Base-by-base conservation (phyloP, 2,888 invertebrate genomes). In the Hydrotaea cyrtoneurina region DNA sequence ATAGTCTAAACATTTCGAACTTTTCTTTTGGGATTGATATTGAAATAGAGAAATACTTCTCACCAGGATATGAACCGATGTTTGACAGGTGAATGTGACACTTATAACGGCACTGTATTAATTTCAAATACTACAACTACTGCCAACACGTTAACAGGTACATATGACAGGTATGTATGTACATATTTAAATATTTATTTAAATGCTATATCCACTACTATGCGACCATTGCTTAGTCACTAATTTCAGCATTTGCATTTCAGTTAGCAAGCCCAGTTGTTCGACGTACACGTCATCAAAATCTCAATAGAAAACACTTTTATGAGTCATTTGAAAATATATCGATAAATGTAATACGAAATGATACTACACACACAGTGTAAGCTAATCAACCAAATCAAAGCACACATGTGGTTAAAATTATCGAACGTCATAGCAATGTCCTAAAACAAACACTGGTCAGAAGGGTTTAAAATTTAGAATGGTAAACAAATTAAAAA, bases 261-360 rank as follows among this genome's bases (percentile, higher is more conserved):
- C 74, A 83, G 80, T 83, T 83, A 80, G 59, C 59, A 15, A 31
- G 23, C 83, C 73, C 83, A 83, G 75, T 77, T 84, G 83, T 78
- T 83, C 50, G n/a, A 50, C 50, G 50, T 31, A 50, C 50, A 50
- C 50, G 10, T 13, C 59, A 59, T 59, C 55, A 55, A 55, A n/a
- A 55, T 19, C 0, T 19, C 26, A 59, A 26, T 59, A 19, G 23
- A 46, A 69, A 23, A 23, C 69, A 23, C 69, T 55, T 36, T 50
- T 39, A 77, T 85, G 85, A 85, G 76, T 85, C 85, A 85, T 78
- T 59, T 50, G 15, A 50, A 59, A 43, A 64, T 46, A 83, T 78
- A 84, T 80, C 80, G 78, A 84, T 78, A 80, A 80, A 75, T 71
- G 39, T 71, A 78, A 73, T 80, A 77, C 46, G 75, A 80, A 84